Conservation (phyloP, 1,140 invertebrate species). For the Drosophila bipectinata region DNA sequence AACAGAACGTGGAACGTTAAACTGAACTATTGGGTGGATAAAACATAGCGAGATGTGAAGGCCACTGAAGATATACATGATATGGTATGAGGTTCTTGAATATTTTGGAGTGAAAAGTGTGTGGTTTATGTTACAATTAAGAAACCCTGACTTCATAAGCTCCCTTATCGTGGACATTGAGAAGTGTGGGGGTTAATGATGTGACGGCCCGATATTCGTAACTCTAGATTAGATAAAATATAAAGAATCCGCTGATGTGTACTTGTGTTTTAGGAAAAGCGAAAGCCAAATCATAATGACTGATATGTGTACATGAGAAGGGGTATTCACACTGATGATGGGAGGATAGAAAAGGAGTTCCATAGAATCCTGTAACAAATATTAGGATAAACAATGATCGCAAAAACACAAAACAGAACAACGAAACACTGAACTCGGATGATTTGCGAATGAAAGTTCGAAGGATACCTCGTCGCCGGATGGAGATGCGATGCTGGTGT, state of each 20-base stretch:
- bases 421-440: slow-evolving; percentile 37
- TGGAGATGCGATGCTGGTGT: slow-evolving; percentile 57
- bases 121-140: no score
- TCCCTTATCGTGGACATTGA: no score
- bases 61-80: neutral
- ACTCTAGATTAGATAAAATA: no score
- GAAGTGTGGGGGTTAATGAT: slow-evolving; percentile 3
- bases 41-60: slow-evolving; percentile 2
- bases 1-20: slow-evolving; percentile 49
- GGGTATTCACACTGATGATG: slow-evolving; percentile 22
- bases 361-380: neutral
- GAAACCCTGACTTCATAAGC: no score
- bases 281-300: slow-evolving; percentile 21
- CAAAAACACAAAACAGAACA: slow-evolving; percentile 31
- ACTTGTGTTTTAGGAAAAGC: slow-evolving; percentile 6
- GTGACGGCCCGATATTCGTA: slow-evolving; percentile 3
- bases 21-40: slow-evolving; percentile 16
- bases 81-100: no score
- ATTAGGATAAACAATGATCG: neutral
- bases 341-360: slow-evolving; percentile 5
- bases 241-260: neutral
- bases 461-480: slow-evolving; percentile 65
- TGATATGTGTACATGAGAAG: slow-evolving; percentile 16
- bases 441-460: slow-evolving; percentile 50
- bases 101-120: no score